Base-by-base conservation (phyloP, 2,113 vertebrate species). In the Thamnophis sirtalis region DNA sequence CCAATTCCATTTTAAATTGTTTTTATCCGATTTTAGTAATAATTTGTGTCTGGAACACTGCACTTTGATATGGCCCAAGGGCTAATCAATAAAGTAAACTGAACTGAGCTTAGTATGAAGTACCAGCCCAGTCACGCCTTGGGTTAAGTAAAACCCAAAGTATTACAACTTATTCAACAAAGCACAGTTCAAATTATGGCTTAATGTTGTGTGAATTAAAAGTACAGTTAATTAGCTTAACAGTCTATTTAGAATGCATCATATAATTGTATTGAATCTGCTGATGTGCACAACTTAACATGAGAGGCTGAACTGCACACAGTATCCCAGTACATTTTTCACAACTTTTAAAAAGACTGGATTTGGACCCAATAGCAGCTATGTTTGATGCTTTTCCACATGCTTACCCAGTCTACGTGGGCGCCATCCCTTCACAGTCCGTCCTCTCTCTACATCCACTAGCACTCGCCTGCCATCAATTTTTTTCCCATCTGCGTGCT, bases 401-500 rank as follows among this genome's bases (percentile, higher is more conserved):
- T 26, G 13, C 98, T 97, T 93, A 99, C 98, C 98, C 48, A 99
- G 98, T 90, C 98, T 98, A 92, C 98, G 98, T 54, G 98, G 98
- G 68, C 97, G 98, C 98, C 98, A 99, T 93, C 98, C 98, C 94
- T 99, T 99, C 87, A 99, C 98, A 0, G 98, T 99, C 68, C 98
- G 98, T 89, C 98, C 98, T 96, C 98, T 97, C 85, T 99, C 98
- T 95, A 99, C 98, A 2, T 99, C 98, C 91, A 99, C 98, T 63
- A 99, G 96, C 94, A 99, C 98, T 90, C 98, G 96, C 60, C 98
- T 96, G 60, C 98, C 98, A 1, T 99, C 98, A 0, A 99, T 99
- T 98, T 99, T 99, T 98, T 99, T 99, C 80, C 98, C 98, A 0
- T 99, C 98, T 22, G 98, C 98, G 21, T 99, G 98, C 96, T 99